Evolutionary conservation across 2,888 invertebrate species (phyloP).

Genomic region (Galerucella pusilla): DNA sequence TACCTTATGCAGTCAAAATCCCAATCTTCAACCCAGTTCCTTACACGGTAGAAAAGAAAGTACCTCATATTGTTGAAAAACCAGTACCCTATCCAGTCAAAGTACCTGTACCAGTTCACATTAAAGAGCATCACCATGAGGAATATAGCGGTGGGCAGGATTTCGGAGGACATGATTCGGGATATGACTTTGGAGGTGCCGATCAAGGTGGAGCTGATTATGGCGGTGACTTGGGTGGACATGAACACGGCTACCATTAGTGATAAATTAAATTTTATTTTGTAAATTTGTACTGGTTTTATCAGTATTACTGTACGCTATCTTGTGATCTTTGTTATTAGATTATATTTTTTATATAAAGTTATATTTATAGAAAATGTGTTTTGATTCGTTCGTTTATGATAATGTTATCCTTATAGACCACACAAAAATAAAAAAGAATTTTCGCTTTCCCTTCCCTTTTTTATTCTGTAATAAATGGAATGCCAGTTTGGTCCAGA

Average conservation of each 20-base stretch:
- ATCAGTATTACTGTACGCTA: constrained; percentile 58
- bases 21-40: constrained; percentile 75
- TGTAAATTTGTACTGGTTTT: constrained; percentile 47
- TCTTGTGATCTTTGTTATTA: constrained; percentile 56
- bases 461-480: no score
- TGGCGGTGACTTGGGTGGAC: constrained; percentile 47
- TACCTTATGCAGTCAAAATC: constrained; percentile 72
- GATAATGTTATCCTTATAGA: no score
- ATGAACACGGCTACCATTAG: constrained; percentile 45
- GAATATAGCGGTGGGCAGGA: constrained; percentile 47
- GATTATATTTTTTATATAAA: constrained; percentile 44
- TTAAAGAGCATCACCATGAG: constrained; percentile 58
- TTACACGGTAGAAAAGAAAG: constrained; percentile 67
- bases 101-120: constrained; percentile 73
- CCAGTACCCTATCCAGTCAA: constrained; percentile 78
- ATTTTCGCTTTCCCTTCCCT: no score
- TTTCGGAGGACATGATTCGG: constrained; percentile 39
- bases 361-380: constrained; percentile 20
- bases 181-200: constrained; percentile 39
- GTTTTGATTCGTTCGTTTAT: background rate
- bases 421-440: no score
- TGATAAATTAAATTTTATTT: constrained; percentile 39
- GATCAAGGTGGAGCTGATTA: constrained; percentile 45
- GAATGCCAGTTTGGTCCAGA: no score
- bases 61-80: constrained; percentile 65